Base-by-base conservation (phyloP, 2,113 vertebrate genomes). In the Eulemur macaco region DNA sequence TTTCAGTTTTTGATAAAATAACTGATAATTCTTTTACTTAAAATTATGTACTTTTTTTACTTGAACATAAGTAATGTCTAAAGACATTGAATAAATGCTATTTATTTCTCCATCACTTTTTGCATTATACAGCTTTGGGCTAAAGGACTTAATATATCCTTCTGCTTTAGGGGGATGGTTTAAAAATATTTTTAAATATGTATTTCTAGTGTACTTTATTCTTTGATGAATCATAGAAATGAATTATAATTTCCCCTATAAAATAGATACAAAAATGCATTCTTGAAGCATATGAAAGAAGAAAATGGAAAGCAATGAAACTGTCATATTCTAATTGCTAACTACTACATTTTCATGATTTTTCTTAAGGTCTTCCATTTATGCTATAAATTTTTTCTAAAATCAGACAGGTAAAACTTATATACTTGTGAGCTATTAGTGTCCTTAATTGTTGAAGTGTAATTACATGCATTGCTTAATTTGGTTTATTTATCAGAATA, bases 331-430 rank as follows among this genome's bases (percentile, higher is more conserved):
- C 34, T 42, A 86, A 5, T 84, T 92, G 34, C 29, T 82, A 52
- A 85, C 1, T 47, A n/a, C 25, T 80, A 31, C 29, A 86, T 68
- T 97, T 91, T 89, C 63, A 73, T 91, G 12, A 71, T 77, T 94
- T 97, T 97, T 84, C 23, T 71, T 42, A 66, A 82, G 27, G 5
- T 6, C 39, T 5, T 64, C 18, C 29, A 71, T 47, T 74, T 89
- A 58, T 27, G 17, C 6, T 78, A 21, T 56, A n/a, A 58, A n/a
- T 25, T n/a, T 94, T 69, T 87, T 12, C 3, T 82, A 39, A 56
- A 95, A 85, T 25, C 50, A 47, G 37, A 23, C 1, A 68, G 29
- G 37, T 12, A 45, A 47, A 58, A 73, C 50, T 23, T 89, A 34
- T 7, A 23, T 45, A 17, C 34, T 60, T 66, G 5, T 25, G 58